A percentile compares a stretch with the other conserved stretches of the same genome.
Evolutionary conservation across 1,140 invertebrate genomes (phyloP).

Genomic region (Euschistus heros): DNA sequence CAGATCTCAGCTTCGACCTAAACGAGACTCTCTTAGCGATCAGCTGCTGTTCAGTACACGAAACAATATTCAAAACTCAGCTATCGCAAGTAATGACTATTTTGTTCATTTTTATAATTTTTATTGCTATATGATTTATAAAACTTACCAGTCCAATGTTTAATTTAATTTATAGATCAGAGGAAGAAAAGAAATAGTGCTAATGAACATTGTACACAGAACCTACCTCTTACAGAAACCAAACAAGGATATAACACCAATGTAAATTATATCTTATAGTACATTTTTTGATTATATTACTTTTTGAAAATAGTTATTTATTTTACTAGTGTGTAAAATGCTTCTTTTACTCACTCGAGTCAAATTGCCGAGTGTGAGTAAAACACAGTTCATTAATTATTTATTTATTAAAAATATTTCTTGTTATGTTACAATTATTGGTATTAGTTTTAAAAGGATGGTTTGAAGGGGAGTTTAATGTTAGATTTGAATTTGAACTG

Average conservation of each 20-base stretch:
- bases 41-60: conserved; percentile 34
- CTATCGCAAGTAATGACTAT: background rate
- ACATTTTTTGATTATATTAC: background rate
- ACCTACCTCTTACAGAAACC: conserved; percentile 27
- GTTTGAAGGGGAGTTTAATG: too few species aligned
- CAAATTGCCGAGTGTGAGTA: too few species aligned
- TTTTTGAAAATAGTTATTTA: too few species aligned
- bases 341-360: too few species aligned
- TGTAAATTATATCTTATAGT: conserved; percentile 34
- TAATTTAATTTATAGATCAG: conserved; percentile 6
- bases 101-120: background rate
- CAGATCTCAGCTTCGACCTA: conserved; percentile 33
- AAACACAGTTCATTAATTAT: too few species aligned
- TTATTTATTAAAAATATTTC: too few species aligned
- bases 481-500: too few species aligned
- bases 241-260: conserved; percentile 43
- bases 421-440: conserved; percentile 18
- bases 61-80: background rate
- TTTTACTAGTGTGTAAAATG: too few species aligned
- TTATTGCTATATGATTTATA: background rate
- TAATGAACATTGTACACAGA: conserved; percentile 13
- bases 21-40: conserved; percentile 37
- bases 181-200: conserved; percentile 3
- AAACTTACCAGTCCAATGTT: background rate
- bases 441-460: too few species aligned